Evolutionary conservation across 2,888 invertebrate genomes (phyloP).

Genomic region (Agriopis leucophaearia): DNA sequence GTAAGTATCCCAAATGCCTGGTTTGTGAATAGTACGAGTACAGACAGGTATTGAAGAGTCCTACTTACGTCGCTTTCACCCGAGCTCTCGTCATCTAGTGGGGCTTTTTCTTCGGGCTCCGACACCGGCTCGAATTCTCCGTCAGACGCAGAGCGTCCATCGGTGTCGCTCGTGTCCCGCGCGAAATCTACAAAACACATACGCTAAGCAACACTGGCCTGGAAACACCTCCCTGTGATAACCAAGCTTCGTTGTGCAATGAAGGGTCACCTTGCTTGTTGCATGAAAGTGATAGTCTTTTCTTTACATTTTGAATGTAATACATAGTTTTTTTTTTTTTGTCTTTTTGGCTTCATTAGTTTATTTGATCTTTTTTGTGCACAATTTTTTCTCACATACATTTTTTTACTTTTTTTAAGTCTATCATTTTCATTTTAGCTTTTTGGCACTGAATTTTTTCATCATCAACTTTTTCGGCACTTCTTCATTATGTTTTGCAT

Average conservation of each 20-base stretch:
- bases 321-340: slow-evolving; percentile 29
- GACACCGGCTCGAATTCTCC: slow-evolving; percentile 83
- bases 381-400: slow-evolving; percentile 34
- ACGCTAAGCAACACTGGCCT: slow-evolving; percentile 41
- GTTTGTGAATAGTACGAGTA: neutral
- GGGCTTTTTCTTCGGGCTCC: slow-evolving; percentile 75
- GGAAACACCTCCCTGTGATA: neutral
- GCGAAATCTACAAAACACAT: slow-evolving; percentile 81
- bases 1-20: too few relatives aligned
- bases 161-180: slow-evolving; percentile 85
- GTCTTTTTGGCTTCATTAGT: neutral
- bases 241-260: slow-evolving; percentile 8
- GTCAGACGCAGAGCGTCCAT: slow-evolving; percentile 57
- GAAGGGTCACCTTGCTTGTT: neutral
- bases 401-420: slow-evolving; percentile 30
- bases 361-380: neutral
- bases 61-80: slow-evolving; percentile 83
- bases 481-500: neutral
- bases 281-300: slow-evolving; percentile 8
- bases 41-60: neutral
- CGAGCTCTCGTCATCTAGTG: slow-evolving; percentile 74
- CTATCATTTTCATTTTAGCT: neutral
- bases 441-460: neutral
- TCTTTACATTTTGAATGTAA: neutral
- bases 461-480: neutral